Evolutionary conservation across 1,140 invertebrate genomes (phyloP), one percentile per base, ranked within the genome.

Genomic region (Pseudomyrmex gracilis): DNA sequence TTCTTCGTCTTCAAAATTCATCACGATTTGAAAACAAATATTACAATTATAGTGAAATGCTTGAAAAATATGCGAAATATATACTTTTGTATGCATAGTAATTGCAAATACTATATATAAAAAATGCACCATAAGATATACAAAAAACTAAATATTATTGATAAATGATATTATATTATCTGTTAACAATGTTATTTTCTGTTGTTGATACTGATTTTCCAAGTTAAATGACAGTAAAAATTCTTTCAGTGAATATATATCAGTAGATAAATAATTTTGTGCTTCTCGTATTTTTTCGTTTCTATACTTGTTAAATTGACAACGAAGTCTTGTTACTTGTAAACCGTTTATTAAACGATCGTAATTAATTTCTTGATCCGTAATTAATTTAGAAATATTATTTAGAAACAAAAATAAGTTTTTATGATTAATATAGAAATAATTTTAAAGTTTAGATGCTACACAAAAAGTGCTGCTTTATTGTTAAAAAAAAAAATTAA

Each of bases 261-360:
- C 51, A 43, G 24, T 43, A 20, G 68, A 71, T 71, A 71, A 57
- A 71, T 71, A 71, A 71, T 4, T 34, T 71, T 71, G 51, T 3
- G 24, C 68, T 43, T 71, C 24, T 57, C 13, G 51, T 43, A 71
- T 71, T 17, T 13, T 71, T 71, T 5, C 13, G 43, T 57, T 71
- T 57, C 2, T 71, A 55, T 57, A 71, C 3, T 34, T 71, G 1
- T 17, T 71, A 2, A 13, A 71, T 2, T 0, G n/a, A 13, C 24
- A 43, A 43, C 51, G 51, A 43, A 20, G 43, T 43, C 24, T 71
- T 71, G 68, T 2, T 13, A 71, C 10, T 71, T 71, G 51, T 71
- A 55, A 13, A 68, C 13, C 17, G 3, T 68, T 68, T n/a, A 68
- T 0, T 51, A 68, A 71, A 43, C 66, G 66, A 15, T 53, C 20